phyloP scores from a whole-genome alignment of 2,113 vertebrate species.

The Percopsis transmontana region DNA sequence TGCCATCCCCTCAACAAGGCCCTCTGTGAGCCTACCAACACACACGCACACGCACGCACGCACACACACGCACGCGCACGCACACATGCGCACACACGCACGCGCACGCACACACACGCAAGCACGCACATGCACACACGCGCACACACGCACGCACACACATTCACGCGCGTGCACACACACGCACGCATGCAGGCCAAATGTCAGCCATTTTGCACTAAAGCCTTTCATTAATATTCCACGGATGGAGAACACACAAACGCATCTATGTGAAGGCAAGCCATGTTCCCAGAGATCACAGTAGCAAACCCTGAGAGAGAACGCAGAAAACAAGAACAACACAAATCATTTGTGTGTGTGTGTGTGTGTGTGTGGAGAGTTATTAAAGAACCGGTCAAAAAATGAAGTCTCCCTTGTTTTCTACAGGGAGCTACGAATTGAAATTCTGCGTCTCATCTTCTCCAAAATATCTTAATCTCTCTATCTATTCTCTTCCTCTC shows the following conservation, averaged over 20 bases:
- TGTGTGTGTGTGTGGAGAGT: slow-evolving; percentile 4
- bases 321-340: not conserved
- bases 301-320: slow-evolving; percentile 7
- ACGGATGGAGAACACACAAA: not conserved
- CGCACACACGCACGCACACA: not conserved
- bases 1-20: not conserved
- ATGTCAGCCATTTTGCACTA: slow-evolving; percentile 8
- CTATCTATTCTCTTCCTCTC: not conserved
- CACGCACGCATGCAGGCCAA: slow-evolving; percentile 4
- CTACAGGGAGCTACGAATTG: slow-evolving; percentile 37
- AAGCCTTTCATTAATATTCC: not conserved
- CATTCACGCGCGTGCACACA: not conserved
- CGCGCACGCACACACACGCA: not conserved
- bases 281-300: too few species aligned
- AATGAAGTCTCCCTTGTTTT: slow-evolving; percentile 31
- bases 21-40: not conserved
- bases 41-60: not conserved
- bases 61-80: not conserved
- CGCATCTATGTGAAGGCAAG: not conserved
- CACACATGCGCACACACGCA: slow-evolving; percentile 8
- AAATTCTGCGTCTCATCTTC: slow-evolving; percentile 45
- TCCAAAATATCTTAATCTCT: slow-evolving; percentile 39
- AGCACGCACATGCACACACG: not conserved
- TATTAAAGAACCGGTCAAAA: slow-evolving; percentile 33
- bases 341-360: not conserved